Conservation (phyloP, 2,113 vertebrate species). For the Amphilophus citrinellus region DNA sequence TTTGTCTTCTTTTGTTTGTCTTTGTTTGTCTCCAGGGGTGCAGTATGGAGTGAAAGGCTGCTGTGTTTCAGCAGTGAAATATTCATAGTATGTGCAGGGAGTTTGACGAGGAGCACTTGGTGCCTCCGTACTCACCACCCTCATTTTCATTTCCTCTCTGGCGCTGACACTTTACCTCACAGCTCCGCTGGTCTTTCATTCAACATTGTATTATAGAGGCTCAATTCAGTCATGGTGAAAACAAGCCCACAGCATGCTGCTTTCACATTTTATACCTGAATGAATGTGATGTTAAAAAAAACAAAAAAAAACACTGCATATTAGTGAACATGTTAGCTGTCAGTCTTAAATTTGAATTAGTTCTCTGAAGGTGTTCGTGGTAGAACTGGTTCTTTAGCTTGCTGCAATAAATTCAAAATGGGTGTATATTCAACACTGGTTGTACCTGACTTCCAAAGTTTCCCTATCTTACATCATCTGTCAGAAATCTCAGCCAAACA, state of each 20-base stretch:
- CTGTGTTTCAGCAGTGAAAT: slow-evolving; percentile 63
- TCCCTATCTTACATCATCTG: background rate
- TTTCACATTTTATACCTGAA: slow-evolving; percentile 16
- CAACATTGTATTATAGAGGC: background rate
- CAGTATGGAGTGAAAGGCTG: slow-evolving; percentile 26
- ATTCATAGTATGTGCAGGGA: slow-evolving; percentile 58
- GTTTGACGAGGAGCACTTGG: slow-evolving; percentile 61
- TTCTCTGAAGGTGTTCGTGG: slow-evolving; percentile 25
- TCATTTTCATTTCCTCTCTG: slow-evolving; percentile 56
- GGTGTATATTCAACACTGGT: slow-evolving; percentile 9
- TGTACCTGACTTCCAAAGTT: background rate
- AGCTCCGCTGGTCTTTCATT: slow-evolving; percentile 9
- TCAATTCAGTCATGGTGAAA: slow-evolving; percentile 47
- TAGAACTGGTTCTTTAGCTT: background rate
- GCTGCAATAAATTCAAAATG: slow-evolving; percentile 9
- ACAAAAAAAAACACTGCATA: background rate
- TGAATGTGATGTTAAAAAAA: slow-evolving; percentile 11
- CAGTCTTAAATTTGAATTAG: slow-evolving; percentile 25
- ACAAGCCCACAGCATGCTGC: slow-evolving; percentile 2
- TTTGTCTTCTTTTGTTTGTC: slow-evolving; percentile 35
- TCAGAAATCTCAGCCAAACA: background rate
- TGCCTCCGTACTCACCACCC: slow-evolving; percentile 49
- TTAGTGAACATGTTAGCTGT: background rate
- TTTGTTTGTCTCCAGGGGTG: slow-evolving; percentile 35
- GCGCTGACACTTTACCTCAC: slow-evolving; percentile 16